Conservation (phyloP, 1,140 invertebrate species). For the Nautilus pompilius region DNA sequence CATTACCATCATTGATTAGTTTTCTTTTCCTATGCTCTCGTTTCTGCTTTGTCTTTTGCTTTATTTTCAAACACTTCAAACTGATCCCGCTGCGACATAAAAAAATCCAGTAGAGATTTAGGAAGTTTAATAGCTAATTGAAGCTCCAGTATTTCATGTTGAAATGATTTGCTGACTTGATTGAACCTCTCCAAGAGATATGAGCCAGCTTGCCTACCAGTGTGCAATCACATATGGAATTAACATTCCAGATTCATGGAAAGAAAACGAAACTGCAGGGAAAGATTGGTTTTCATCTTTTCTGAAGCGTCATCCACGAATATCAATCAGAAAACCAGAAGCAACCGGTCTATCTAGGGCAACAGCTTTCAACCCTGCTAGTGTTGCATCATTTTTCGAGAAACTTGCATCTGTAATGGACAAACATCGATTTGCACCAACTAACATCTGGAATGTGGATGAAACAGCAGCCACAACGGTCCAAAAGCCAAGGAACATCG, state of each 20-base stretch:
- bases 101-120: too few species aligned
- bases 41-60: too few species aligned
- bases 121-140: too few species aligned
- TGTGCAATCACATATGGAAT: slow-evolving; percentile 41
- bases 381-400: slow-evolving; percentile 22
- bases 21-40: too few species aligned
- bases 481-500: slow-evolving; percentile 52
- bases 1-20: too few species aligned
- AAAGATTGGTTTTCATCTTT: slow-evolving; percentile 59
- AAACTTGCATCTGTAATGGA: slow-evolving; percentile 22
- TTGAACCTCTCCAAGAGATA: slow-evolving; percentile 38
- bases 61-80: too few species aligned
- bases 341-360: slow-evolving; percentile 55
- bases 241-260: slow-evolving; percentile 41
- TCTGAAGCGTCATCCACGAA: slow-evolving; percentile 51
- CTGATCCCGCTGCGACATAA: too few species aligned
- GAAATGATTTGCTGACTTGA: too few species aligned
- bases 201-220: slow-evolving; percentile 51
- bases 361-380: slow-evolving; percentile 58
- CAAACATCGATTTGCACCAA: slow-evolving; percentile 26
- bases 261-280: slow-evolving; percentile 43
- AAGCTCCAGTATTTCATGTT: too few species aligned
- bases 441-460: slow-evolving; percentile 56
- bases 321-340: slow-evolving; percentile 53
- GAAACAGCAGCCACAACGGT: slow-evolving; percentile 58